These are phyloP conservation scores for Hydractinia echinata DNA, from an alignment of 30 jellyfish, hydroid and myxozoan species.

Conservation along the genomic window DNA sequence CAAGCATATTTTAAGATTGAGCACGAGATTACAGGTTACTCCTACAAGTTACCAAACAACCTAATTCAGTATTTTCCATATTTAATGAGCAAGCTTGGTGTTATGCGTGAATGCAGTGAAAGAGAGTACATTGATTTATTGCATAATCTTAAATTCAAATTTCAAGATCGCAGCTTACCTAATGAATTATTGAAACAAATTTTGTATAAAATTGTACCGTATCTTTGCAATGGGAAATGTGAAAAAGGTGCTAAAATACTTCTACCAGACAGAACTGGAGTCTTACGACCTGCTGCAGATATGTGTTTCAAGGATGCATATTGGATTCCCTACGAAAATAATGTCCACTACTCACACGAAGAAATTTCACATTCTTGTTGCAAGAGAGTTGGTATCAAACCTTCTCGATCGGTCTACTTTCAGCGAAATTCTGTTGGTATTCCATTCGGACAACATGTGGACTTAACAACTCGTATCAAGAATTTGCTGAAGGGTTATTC, in stretches of 20 bases:
- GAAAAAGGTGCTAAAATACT: not conserved
- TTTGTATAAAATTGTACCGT: slow-evolving; percentile 12
- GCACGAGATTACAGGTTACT: not conserved
- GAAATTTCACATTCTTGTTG: slow-evolving; percentile 33
- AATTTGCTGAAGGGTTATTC: slow-evolving; percentile 63
- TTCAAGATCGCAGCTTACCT: not conserved
- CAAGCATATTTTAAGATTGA: not conserved
- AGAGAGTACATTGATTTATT: slow-evolving; percentile 35
- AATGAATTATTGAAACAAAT: slow-evolving; percentile 25
- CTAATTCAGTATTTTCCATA: not conserved
- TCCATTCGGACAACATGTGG: slow-evolving; percentile 69
- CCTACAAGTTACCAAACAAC: not conserved
- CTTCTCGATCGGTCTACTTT: slow-evolving; percentile 38
- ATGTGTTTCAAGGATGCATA: slow-evolving; percentile 40
- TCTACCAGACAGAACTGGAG: slow-evolving; percentile 54
- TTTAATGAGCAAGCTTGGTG: slow-evolving; percentile 43
- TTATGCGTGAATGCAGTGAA: slow-evolving; percentile 4
- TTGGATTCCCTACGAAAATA: slow-evolving; percentile 44
- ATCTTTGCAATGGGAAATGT: not conserved
- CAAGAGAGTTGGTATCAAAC: slow-evolving; percentile 46
- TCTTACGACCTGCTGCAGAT: slow-evolving; percentile 1
- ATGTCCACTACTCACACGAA: slow-evolving; percentile 33
- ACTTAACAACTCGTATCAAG: slow-evolving; percentile 56
- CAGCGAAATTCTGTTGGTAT: slow-evolving; percentile 22
- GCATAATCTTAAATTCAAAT: not conserved